A percentile compares a stretch with the other conserved stretches of the same genome.
Evolutionary conservation across 2,888 invertebrate genomes (phyloP).

Genomic region (Pachymerium ferrugineum): DNA sequence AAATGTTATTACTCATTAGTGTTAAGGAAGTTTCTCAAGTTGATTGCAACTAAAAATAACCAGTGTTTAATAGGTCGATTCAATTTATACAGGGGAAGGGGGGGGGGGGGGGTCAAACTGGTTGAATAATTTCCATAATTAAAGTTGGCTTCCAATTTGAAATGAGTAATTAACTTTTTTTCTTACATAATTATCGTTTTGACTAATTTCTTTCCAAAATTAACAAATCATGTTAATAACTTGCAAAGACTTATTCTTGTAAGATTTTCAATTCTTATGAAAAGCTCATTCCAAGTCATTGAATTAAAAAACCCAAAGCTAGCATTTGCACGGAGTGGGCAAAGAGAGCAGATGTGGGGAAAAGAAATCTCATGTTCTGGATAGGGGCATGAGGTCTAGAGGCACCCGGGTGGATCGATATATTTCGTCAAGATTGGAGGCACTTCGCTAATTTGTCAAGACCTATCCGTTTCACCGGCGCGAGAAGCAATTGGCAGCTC

Average conservation of each 20-base stretch:
- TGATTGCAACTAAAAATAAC: not conserved
- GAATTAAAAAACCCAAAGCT: not conserved
- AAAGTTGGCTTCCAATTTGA: not conserved
- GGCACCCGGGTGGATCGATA: not conserved
- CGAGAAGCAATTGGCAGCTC: conserved; percentile 9
- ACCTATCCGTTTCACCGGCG: not conserved
- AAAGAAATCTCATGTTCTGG: no score
- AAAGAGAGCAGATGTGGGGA: no score
- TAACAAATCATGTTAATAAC: not conserved
- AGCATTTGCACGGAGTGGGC: not conserved
- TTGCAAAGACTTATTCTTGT: no score
- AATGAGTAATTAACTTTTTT: conserved; percentile 5
- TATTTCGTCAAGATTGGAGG: conserved; percentile 8
- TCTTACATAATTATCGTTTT: not conserved
- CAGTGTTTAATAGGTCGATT: not conserved
- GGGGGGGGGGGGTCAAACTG: conserved; percentile 5
- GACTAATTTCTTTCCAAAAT: not conserved
- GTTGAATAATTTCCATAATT: conserved; percentile 7
- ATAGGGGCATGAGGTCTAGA: not conserved
- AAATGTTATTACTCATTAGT: not conserved
- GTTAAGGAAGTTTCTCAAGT: not conserved
- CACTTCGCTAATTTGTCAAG: conserved; percentile 7
- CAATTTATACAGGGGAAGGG: not conserved
- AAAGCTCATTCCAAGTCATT: no score
- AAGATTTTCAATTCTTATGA: no score